Evolutionary conservation across 1,140 invertebrate genomes (phyloP).

Genomic region (Drepana arcuata): DNA sequence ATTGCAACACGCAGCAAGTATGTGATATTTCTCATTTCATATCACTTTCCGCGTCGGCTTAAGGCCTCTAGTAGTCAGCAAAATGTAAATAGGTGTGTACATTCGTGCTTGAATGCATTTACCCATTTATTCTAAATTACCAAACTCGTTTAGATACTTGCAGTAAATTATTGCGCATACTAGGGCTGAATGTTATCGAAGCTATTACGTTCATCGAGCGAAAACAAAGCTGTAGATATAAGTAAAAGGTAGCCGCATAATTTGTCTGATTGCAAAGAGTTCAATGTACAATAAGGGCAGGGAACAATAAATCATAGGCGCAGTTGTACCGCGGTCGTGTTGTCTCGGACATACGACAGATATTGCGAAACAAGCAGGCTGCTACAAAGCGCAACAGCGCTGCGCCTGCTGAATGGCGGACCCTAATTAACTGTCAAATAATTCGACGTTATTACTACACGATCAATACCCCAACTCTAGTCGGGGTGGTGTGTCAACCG

Average conservation of each 20-base stretch:
- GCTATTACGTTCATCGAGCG: conserved; percentile 14
- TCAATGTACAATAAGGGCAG: conserved; percentile 32
- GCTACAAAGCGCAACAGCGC: conserved; percentile 36
- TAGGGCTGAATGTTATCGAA: conserved; percentile 8
- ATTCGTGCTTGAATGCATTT: too few species aligned
- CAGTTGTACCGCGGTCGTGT: conserved; percentile 26
- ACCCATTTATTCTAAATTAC: too few species aligned
- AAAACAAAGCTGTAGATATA: conserved; percentile 26
- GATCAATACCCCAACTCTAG: conserved; percentile 13
- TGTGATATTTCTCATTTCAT: conserved; percentile 2
- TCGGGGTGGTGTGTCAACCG: too few species aligned
- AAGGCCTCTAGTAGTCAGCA: not conserved
- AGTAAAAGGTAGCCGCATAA: conserved; percentile 46
- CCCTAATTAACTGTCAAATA: conserved; percentile 64
- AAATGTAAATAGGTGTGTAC: not conserved
- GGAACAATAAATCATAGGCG: conserved; percentile 47
- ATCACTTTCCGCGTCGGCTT: not conserved
- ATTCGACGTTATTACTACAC: conserved; percentile 37
- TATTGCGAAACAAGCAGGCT: conserved; percentile 46
- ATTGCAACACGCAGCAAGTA: not conserved
- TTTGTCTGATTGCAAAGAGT: conserved; percentile 60
- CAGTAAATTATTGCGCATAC: conserved; percentile 11
- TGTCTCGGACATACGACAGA: conserved; percentile 40
- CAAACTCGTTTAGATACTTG: conserved; percentile 7
- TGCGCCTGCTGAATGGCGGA: conserved; percentile 39